phyloP scores from a whole-genome alignment of 2,797 vertebrate genomes.

The Melanotaenia trifasciata region DNA sequence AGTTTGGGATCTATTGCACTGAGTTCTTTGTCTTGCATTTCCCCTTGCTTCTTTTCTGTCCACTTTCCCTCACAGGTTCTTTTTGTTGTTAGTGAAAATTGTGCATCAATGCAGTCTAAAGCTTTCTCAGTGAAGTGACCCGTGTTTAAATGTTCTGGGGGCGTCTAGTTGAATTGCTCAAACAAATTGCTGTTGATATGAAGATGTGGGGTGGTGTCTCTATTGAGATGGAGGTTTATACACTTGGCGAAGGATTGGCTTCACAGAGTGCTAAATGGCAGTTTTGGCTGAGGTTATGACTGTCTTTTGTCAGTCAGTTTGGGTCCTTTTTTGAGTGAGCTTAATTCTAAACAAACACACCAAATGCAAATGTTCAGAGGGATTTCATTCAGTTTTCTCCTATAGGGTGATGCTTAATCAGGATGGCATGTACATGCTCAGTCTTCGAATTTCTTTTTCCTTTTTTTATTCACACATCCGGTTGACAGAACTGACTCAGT shows the following conservation, averaged over 20 bases:
- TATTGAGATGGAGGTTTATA: slow-evolving; percentile 52
- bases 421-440: background rate
- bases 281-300: slow-evolving; percentile 54
- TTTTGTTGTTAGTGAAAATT: slow-evolving; percentile 70
- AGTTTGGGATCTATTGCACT: slow-evolving; percentile 68
- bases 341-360: slow-evolving; percentile 27
- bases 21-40: slow-evolving; percentile 70
- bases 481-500: background rate
- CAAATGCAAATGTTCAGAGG: slow-evolving; percentile 14
- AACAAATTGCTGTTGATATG: slow-evolving; percentile 77
- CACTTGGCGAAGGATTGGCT: slow-evolving; percentile 41
- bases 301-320: slow-evolving; percentile 37
- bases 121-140: slow-evolving; percentile 75
- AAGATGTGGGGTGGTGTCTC: slow-evolving; percentile 69
- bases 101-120: slow-evolving; percentile 70
- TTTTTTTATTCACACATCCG: background rate
- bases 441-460: background rate
- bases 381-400: slow-evolving; percentile 8
- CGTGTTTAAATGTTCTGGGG: slow-evolving; percentile 72
- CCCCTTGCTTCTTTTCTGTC: slow-evolving; percentile 69
- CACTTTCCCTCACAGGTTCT: slow-evolving; percentile 61
- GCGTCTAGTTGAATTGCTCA: slow-evolving; percentile 64
- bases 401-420: slow-evolving; percentile 1
- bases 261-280: slow-evolving; percentile 21
- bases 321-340: slow-evolving; percentile 18